Evolutionary conservation across 1,140 invertebrate species (phyloP), one percentile per base, ranked within the genome.

Genomic region (Bombus sylvicola): DNA sequence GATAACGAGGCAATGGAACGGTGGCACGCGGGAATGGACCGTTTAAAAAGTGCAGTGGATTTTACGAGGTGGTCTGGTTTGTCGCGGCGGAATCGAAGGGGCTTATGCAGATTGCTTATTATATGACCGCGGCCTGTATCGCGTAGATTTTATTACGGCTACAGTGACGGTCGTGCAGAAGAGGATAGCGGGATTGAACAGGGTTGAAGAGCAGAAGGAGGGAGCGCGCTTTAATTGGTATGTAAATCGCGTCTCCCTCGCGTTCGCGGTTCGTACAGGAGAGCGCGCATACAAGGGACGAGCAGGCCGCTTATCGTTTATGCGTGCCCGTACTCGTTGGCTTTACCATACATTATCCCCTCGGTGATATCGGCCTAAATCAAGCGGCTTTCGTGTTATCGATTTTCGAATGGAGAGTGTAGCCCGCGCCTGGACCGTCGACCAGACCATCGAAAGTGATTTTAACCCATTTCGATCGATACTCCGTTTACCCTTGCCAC

Each of bases 71-170:
- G 81, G 47, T 53, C 78, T 76, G 84, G 59, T 79, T 87, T 91
- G 88, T 89, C 90, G 88, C 91, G 87, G 18, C 85, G 71, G 75
- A 92, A 90, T 93, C 90, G 87, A 91, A 91, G 62, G 76, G 83
- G 88, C 81, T 92, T 92, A 92, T 92, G 88, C 85, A 93, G 93
- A 93, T 93, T 92, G 86, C 91, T 93, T 88, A 92, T 93, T 92
- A 92, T 91, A 91, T 89, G 87, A 80, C 73, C 43, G 85, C 80
- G 85, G 83, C 78, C 62, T 77, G 81, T 90, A 90, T 91, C 88
- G 91, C 71, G 74, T 66, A 87, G 86, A 92, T 92, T 93, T 93
- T 90, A 92, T 92, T 88, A 88, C 69, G 73, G 25, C 66, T 83
- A 47, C 59, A 84, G 86, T 28, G n/a, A 81, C 76, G 43, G 25